phyloP scores from a whole-genome alignment of 1,140 invertebrate species.

The Hydropsyche tenuis region DNA sequence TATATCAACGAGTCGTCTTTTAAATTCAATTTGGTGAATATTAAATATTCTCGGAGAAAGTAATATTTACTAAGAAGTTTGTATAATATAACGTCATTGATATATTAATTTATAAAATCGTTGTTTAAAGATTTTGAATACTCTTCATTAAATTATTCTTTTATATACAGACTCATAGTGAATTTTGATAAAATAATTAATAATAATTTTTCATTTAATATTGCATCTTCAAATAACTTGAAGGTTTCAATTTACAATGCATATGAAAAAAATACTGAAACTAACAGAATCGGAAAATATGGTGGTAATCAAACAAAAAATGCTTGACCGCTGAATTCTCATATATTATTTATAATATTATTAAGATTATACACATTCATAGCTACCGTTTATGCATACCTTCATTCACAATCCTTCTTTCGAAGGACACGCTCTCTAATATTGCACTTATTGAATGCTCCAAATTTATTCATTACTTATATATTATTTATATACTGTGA shows the following conservation, averaged over 20 bases:
- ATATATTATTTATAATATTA: constrained; percentile 4
- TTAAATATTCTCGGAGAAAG: not conserved
- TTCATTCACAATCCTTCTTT: too few relatives aligned
- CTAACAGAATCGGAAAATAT: not conserved
- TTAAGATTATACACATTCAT: not conserved
- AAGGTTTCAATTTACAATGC: too few relatives aligned
- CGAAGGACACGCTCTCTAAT: constrained; percentile 35
- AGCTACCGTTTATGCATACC: too few relatives aligned
- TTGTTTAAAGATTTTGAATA: constrained; percentile 23
- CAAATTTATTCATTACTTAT: constrained; percentile 29
- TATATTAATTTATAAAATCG: constrained; percentile 11
- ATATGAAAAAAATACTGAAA: too few relatives aligned
- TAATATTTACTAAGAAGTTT: not conserved
- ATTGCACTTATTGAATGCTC: constrained; percentile 48
- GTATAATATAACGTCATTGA: not conserved
- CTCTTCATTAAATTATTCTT: constrained; percentile 16
- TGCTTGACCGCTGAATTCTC: not conserved
- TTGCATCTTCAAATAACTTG: not conserved
- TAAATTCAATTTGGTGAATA: too few relatives aligned
- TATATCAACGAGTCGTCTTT: not conserved
- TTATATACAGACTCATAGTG: not conserved
- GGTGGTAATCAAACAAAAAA: not conserved
- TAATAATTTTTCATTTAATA: constrained; percentile 6
- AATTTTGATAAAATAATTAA: constrained; percentile 2
- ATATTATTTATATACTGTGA: constrained; percentile 20